A percentile compares a stretch with the other conserved stretches of the same genome.
phyloP scores from a whole-genome alignment of 2,888 invertebrate species.

The Sympetrum striolatum region DNA sequence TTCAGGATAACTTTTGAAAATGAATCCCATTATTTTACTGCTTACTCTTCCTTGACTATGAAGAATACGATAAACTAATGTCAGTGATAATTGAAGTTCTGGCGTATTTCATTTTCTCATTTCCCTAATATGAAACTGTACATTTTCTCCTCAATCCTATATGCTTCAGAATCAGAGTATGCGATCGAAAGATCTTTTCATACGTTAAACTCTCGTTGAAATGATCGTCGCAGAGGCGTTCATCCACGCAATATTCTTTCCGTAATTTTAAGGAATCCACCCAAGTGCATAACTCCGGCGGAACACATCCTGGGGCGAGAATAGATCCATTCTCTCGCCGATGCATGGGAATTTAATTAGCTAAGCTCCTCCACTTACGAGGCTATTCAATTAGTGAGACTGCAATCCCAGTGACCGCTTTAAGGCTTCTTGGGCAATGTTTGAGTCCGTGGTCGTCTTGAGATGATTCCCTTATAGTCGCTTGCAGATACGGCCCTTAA shows the following conservation, averaged over 20 bases:
- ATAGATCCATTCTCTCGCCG: background rate
- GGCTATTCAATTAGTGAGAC: constrained; percentile 1
- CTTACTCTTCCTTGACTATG: too few relatives aligned
- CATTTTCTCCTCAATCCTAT: too few relatives aligned
- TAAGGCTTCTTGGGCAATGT: background rate
- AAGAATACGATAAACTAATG: too few relatives aligned
- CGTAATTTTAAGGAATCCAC: background rate
- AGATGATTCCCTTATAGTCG: background rate
- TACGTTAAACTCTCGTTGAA: too few relatives aligned
- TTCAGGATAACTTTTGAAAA: too few relatives aligned
- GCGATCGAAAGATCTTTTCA: too few relatives aligned
- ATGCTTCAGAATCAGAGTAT: too few relatives aligned
- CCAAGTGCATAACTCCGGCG: background rate
- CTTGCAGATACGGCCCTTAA: background rate
- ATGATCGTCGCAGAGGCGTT: background rate
- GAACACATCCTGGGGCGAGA: background rate
- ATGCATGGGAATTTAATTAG: constrained; percentile 6
- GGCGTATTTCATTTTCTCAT: too few relatives aligned
- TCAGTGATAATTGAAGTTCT: too few relatives aligned
- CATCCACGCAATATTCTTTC: background rate
- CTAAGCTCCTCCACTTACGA: background rate
- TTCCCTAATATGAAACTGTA: too few relatives aligned
- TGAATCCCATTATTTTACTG: too few relatives aligned
- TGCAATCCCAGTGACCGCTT: background rate
- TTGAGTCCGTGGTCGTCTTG: background rate